These are phyloP conservation scores for Cryptotermes secundus DNA, from an alignment of 1,140 invertebrate genomes.

Conservation along the genomic window DNA sequence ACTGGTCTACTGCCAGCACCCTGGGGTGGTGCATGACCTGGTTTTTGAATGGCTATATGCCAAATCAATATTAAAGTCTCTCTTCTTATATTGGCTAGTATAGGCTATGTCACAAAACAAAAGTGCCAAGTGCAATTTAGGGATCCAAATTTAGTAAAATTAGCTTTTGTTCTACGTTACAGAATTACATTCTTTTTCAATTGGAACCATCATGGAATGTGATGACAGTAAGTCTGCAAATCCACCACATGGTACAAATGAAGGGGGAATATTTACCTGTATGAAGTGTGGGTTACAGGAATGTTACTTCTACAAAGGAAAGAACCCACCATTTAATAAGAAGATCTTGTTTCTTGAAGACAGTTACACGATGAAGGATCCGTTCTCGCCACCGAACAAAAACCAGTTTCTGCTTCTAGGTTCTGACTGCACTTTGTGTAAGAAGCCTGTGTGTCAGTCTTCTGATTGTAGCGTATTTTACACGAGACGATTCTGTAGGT, in stretches of 20 bases:
- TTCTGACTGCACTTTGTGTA: conserved; percentile 69
- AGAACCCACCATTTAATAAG: conserved; percentile 66
- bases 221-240: not conserved
- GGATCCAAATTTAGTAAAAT: too few relatives aligned
- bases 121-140: too few relatives aligned
- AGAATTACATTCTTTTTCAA: not conserved
- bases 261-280: conserved; percentile 60
- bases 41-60: too few relatives aligned
- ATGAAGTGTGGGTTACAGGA: conserved; percentile 62
- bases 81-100: too few relatives aligned
- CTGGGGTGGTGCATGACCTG: too few relatives aligned
- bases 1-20: too few relatives aligned
- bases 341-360: conserved; percentile 63
- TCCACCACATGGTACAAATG: conserved; percentile 23
- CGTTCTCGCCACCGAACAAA: conserved; percentile 67
- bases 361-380: conserved; percentile 79
- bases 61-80: too few relatives aligned
- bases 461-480: conserved; percentile 79
- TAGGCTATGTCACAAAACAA: too few relatives aligned
- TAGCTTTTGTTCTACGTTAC: too few relatives aligned
- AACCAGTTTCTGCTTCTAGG: conserved; percentile 72
- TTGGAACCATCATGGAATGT: not conserved
- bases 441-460: conserved; percentile 67
- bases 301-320: conserved; percentile 71
- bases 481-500: conserved; percentile 66